Conservation (phyloP, 2,113 vertebrate genomes). For the Perccottus glenii region DNA sequence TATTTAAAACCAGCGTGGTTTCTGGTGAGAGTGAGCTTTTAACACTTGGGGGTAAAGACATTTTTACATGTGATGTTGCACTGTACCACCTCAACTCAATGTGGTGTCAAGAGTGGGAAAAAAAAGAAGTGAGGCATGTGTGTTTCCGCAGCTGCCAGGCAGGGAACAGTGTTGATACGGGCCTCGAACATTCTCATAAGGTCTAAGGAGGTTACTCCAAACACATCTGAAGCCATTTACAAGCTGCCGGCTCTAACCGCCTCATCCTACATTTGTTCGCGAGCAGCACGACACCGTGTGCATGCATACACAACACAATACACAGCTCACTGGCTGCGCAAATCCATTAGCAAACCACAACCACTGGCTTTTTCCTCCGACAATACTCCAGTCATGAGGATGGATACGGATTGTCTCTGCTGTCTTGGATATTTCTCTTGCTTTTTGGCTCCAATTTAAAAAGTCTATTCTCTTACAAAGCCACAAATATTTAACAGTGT, state of each 20-base stretch:
- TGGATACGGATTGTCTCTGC: slow-evolving; percentile 27
- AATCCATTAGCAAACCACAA: slow-evolving; percentile 57
- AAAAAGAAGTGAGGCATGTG: slow-evolving; percentile 7
- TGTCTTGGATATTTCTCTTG: slow-evolving; percentile 16
- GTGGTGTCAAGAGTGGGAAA: slow-evolving; percentile 31
- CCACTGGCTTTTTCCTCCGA: slow-evolving; percentile 22
- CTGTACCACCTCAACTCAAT: slow-evolving; percentile 7
- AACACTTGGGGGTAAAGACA: slow-evolving; percentile 22
- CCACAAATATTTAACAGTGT: slow-evolving; percentile 51
- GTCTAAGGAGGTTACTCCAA: slow-evolving; percentile 35
- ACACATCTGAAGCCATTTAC: slow-evolving; percentile 45
- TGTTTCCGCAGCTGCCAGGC: slow-evolving; percentile 22
- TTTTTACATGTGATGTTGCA: slow-evolving; percentile 35
- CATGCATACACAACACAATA: slow-evolving; percentile 34
- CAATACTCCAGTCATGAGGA: slow-evolving; percentile 24
- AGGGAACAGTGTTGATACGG: slow-evolving; percentile 20
- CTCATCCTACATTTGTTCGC: slow-evolving; percentile 44
- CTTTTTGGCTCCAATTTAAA: neutral
- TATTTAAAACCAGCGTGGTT: neutral
- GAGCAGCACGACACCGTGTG: slow-evolving; percentile 19
- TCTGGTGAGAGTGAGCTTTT: slow-evolving; percentile 8
- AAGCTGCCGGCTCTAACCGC: slow-evolving; percentile 33
- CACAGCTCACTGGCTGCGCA: slow-evolving; percentile 28
- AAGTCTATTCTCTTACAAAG: slow-evolving; percentile 28
- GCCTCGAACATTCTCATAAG: slow-evolving; percentile 33